Evolutionary conservation across 2,113 vertebrate genomes (phyloP), one percentile per base, ranked within the genome.

Genomic region (Chionis minor): DNA sequence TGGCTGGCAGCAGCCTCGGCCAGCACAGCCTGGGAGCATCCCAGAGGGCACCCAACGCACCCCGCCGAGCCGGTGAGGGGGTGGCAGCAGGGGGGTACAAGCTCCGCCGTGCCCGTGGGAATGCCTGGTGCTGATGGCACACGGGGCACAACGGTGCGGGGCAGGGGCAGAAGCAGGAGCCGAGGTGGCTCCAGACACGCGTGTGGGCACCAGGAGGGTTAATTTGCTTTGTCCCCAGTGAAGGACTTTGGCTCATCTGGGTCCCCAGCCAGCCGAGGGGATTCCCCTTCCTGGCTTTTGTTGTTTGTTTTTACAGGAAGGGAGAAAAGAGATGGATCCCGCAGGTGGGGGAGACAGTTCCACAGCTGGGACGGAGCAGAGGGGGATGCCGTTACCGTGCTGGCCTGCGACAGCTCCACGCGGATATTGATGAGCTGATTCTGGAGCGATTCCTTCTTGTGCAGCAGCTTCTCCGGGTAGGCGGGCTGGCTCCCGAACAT

Each of bases 371-470:
- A 27, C 10, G 10, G 10, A 7, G 16, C 61, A 8, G 38, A 63
- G 61, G 17, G 18, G 59, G 13, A 27, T 9, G 30, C 3, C 3
- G 1, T 97, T 98, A 99, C 99, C 97, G 98, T 99, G 91, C 98
- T 99, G 23, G 99, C 99, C 97, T 99, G 99, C 1, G 99, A 99
- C 35, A 99, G 98, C 96, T 99, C 99, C 94, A 99, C 99, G 0
- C 99, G 98, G 91, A 99, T 99, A 96, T 99, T 99, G 98, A 99
- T 99, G 62, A 99, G 98, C 97, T 99, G 99, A 94, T 99, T 99
- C 98, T 99, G 99, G 32, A 99, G 98, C 0, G 99, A 98, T 32
- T 99, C 99, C 96, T 99, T 99, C 95, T 99, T 99, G 90, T 99
- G 98, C 92, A 98, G 98, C 77, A 99, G 97, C 80, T 99, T 99